phyloP scores from a whole-genome alignment of 64 coral and sea anemone genomes.

The Trachythela sp. region DNA sequence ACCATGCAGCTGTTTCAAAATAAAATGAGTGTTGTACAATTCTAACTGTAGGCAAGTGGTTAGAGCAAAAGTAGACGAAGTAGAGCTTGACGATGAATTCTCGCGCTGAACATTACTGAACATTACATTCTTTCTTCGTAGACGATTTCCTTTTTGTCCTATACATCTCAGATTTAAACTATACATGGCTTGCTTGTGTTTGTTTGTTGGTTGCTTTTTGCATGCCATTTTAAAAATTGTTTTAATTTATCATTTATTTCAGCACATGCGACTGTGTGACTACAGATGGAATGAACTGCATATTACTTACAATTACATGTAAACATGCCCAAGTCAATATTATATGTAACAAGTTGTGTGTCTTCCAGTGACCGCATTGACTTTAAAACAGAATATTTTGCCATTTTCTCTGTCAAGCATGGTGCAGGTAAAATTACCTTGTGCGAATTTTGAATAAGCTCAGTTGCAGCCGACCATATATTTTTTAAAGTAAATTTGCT shows the following conservation, averaged over 20 bases:
- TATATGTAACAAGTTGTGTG: neutral
- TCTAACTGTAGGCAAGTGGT: neutral
- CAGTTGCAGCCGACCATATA: neutral
- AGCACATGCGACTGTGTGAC: constrained; percentile 21
- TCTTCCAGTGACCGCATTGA: neutral
- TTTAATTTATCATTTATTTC: constrained; percentile 25
- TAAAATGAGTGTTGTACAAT: constrained; percentile 38
- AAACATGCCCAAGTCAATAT: neutral
- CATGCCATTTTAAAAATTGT: constrained; percentile 31
- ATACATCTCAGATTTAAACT: constrained; percentile 24
- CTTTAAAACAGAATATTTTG: neutral
- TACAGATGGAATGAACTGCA: constrained; percentile 28
- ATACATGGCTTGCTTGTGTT: too few species aligned
- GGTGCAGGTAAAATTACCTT: neutral
- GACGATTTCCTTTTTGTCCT: constrained; percentile 27
- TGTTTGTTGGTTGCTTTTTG: neutral
- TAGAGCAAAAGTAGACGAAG: neutral
- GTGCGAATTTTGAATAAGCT: neutral
- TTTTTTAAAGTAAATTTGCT: neutral
- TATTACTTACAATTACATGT: constrained; percentile 26
- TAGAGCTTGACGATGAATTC: neutral
- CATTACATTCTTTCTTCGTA: neutral
- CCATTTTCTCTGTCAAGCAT: neutral
- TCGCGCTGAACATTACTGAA: neutral
- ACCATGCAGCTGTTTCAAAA: constrained; percentile 42